A percentile compares a stretch with the other conserved stretches of the same genome.
Evolutionary conservation across 2,113 vertebrate species (phyloP).

Genomic region (Aptenodytes patagonicus): DNA sequence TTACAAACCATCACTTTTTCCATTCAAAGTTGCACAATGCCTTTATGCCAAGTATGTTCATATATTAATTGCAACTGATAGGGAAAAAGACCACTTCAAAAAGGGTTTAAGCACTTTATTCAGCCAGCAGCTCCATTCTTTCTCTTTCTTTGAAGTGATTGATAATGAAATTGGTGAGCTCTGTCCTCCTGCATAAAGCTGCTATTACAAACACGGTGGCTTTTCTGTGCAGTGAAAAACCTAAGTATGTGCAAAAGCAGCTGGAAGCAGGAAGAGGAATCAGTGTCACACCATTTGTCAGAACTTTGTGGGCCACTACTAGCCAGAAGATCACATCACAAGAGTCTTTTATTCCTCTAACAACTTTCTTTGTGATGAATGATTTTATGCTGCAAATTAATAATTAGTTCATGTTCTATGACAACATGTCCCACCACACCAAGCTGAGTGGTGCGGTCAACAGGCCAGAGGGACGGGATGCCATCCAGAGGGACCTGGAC

Average conservation of each 20-base stretch:
- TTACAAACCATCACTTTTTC: neutral
- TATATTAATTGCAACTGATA: neutral
- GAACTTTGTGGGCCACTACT: neutral
- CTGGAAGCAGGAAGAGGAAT: neutral
- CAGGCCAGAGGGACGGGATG: too few relatives aligned
- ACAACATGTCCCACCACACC: neutral
- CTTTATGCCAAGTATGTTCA: neutral
- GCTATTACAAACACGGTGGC: neutral
- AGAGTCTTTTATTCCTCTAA: neutral
- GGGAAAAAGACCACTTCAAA: neutral
- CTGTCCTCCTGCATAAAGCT: neutral
- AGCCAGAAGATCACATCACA: neutral
- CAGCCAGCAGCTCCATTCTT: neutral
- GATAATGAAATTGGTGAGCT: neutral
- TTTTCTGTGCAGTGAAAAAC: neutral
- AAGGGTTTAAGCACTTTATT: neutral
- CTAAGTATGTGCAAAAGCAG: neutral
- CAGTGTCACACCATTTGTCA: neutral
- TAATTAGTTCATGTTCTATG: neutral
- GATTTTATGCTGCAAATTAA: neutral
- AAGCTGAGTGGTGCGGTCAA: too few relatives aligned
- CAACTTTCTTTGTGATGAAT: neutral
- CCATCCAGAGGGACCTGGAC: too few relatives aligned
- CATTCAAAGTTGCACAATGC: neutral
- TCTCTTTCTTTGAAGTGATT: neutral